phyloP scores from a whole-genome alignment of 2,113 vertebrate genomes.

The Plecotus auritus region DNA sequence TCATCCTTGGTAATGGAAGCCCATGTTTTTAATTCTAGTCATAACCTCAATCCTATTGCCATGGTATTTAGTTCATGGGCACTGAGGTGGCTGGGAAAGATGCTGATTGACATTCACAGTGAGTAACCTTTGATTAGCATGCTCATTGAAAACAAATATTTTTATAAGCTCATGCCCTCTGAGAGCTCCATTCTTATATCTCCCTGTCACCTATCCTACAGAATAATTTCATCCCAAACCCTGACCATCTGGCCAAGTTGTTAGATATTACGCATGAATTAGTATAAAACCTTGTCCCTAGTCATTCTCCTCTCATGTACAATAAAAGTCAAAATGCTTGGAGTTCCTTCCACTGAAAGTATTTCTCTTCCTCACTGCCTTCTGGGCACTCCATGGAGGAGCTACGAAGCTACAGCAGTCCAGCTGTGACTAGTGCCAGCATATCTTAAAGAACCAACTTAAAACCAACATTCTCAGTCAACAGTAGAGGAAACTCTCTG shows the following conservation, averaged over 20 bases:
- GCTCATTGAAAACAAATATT: neutral
- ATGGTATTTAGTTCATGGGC: neutral
- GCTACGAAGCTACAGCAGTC: neutral
- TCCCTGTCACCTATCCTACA: neutral
- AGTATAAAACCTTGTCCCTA: neutral
- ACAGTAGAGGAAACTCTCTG: neutral
- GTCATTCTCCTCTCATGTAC: neutral
- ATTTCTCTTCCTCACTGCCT: neutral
- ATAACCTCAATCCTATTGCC: neutral
- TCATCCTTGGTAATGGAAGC: neutral
- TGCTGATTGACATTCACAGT: neutral
- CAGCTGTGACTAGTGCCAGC: neutral
- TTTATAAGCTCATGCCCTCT: neutral
- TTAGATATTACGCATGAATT: neutral
- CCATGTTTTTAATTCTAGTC: neutral
- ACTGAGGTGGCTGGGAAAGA: neutral
- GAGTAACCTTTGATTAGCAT: neutral
- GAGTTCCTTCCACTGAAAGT: neutral
- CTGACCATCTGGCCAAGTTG: neutral
- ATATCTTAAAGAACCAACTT: neutral
- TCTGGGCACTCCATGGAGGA: neutral
- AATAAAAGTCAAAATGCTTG: neutral
- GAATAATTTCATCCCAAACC: neutral
- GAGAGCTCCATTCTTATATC: neutral
- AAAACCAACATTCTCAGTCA: neutral